These are phyloP conservation scores for Epinephelus awoara DNA, from an alignment of 2,797 vertebrate species.

Conservation along the genomic window DNA sequence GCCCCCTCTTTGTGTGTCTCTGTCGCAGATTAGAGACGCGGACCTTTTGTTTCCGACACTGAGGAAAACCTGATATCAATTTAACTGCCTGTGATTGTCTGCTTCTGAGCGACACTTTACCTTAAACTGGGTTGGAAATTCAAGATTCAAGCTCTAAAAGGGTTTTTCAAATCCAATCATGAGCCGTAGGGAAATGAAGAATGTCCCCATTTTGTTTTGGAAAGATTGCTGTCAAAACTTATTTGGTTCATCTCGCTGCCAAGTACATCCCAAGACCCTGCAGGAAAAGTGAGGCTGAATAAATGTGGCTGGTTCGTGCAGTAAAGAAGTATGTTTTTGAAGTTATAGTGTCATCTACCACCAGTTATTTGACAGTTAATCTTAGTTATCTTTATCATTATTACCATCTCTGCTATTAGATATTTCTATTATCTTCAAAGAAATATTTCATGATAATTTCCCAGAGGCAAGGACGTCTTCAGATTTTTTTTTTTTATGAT, in stretches of 20 bases:
- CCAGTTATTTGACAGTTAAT: background rate
- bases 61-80: slow-evolving; percentile 15
- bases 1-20: slow-evolving; percentile 48
- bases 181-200: slow-evolving; percentile 18
- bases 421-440: background rate
- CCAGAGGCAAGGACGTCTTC: background rate
- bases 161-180: slow-evolving; percentile 30
- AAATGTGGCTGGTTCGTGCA: slow-evolving; percentile 13
- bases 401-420: background rate
- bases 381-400: background rate
- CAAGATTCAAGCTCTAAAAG: slow-evolving; percentile 15
- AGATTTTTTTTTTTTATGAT: background rate
- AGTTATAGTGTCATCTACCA: background rate
- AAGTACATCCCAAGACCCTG: slow-evolving; percentile 29
- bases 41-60: slow-evolving; percentile 26
- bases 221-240: slow-evolving; percentile 42
- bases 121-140: slow-evolving; percentile 37
- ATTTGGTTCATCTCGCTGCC: slow-evolving; percentile 32
- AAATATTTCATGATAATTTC: background rate
- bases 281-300: background rate
- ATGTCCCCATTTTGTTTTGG: slow-evolving; percentile 28
- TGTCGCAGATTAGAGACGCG: slow-evolving; percentile 18
- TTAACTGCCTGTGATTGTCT: slow-evolving; percentile 6
- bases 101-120: slow-evolving; percentile 17
- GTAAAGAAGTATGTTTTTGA: background rate